A percentile compares a stretch with the other conserved stretches of the same genome.
Conservation (phyloP, 2,797 vertebrate species). For the Amphiprion clarkii region DNA sequence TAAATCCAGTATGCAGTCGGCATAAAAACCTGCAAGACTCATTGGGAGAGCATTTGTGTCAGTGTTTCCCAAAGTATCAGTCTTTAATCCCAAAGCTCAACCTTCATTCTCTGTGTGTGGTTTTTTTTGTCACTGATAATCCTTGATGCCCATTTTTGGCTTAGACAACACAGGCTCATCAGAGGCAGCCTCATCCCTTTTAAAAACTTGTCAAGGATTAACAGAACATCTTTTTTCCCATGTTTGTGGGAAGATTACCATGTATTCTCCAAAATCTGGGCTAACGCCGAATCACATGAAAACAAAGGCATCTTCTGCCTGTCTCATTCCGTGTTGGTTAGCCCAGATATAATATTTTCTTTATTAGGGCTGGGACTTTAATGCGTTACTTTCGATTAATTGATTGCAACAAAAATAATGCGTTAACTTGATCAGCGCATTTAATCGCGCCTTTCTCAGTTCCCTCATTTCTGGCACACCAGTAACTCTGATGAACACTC, state of each 20-base stretch:
- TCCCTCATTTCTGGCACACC: too few relatives aligned
- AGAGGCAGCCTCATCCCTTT: conserved; percentile 65
- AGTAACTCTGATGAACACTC: too few relatives aligned
- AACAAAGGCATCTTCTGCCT: conserved; percentile 57
- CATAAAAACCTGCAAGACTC: not conserved
- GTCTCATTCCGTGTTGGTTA: not conserved
- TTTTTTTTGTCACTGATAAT: conserved; percentile 72
- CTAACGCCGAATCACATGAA: conserved; percentile 34
- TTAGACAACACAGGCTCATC: conserved; percentile 67
- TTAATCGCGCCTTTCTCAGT: too few relatives aligned
- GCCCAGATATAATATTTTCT: not conserved
- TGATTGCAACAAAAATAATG: too few relatives aligned
- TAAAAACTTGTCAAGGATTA: conserved; percentile 81
- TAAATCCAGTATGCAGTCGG: not conserved
- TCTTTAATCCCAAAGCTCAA: conserved; percentile 62
- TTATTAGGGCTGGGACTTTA: too few relatives aligned
- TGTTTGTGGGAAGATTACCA: conserved; percentile 68
- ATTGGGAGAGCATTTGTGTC: conserved; percentile 8
- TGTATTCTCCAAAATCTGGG: conserved; percentile 58
- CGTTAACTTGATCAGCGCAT: too few relatives aligned
- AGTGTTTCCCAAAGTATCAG: conserved; percentile 9
- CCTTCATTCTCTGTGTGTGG: conserved; percentile 11
- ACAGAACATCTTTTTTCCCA: conserved; percentile 64
- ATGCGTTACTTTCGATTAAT: too few relatives aligned
- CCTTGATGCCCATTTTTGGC: conserved; percentile 82